Conservation (phyloP, 2,888 invertebrate genomes). For the Cephus spinipes region DNA sequence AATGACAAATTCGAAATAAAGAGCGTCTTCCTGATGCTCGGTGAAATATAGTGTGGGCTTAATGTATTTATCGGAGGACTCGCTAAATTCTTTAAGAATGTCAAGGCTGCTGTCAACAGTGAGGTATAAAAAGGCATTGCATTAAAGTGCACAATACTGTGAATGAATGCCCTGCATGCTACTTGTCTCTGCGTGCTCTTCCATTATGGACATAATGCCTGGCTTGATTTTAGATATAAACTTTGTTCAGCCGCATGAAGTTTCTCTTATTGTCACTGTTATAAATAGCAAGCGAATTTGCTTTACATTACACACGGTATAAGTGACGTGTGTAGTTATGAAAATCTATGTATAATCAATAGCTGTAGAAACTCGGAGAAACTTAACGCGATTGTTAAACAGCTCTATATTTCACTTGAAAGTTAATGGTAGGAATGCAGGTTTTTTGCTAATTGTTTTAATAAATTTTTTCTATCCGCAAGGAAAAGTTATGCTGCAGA, state of each 20-base stretch:
- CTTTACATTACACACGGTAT: background rate
- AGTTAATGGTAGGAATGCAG: background rate
- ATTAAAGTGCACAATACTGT: background rate
- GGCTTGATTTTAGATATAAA: background rate
- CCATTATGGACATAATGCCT: background rate
- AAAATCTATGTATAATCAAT: background rate
- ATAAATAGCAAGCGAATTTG: background rate
- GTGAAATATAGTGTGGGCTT: background rate
- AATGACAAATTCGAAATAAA: background rate
- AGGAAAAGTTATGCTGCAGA: background rate
- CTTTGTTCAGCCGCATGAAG: background rate
- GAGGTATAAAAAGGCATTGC: background rate
- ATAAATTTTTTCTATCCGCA: background rate
- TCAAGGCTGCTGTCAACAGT: background rate
- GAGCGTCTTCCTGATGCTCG: background rate
- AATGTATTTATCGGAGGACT: background rate
- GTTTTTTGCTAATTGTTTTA: background rate
- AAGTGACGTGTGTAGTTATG: background rate
- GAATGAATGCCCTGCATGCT: background rate
- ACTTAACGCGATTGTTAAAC: background rate
- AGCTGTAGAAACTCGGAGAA: background rate
- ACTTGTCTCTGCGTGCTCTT: background rate
- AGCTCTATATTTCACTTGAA: background rate
- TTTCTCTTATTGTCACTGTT: background rate
- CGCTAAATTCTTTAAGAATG: background rate